These are phyloP conservation scores for Drosophila mauritiana DNA, from an alignment of 1,140 invertebrate species.

Conservation along the genomic window DNA sequence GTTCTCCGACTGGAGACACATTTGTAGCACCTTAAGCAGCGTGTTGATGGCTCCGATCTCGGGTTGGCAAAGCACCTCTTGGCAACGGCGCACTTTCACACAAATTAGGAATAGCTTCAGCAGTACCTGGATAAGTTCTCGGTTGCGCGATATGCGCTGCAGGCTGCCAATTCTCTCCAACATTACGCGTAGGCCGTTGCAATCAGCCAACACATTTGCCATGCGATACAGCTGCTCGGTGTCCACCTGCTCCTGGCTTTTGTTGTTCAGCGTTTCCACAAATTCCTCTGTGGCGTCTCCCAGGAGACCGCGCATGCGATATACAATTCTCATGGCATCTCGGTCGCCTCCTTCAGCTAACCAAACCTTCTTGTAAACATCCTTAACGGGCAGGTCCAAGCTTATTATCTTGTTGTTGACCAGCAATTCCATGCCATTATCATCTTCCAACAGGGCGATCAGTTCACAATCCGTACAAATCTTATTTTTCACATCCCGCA, in stretches of 20 bases:
- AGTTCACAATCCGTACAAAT: slow-evolving; percentile 99
- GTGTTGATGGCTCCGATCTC: slow-evolving; percentile 89
- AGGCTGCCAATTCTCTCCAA: slow-evolving; percentile 88
- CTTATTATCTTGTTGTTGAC: slow-evolving; percentile 99
- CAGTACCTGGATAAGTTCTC: slow-evolving; percentile 92
- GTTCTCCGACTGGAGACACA: slow-evolving; percentile 87
- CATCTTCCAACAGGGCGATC: slow-evolving; percentile 97
- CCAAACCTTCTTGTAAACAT: slow-evolving; percentile 96
- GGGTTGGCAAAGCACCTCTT: slow-evolving; percentile 89
- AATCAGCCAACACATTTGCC: slow-evolving; percentile 90
- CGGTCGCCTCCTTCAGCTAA: slow-evolving; percentile 93
- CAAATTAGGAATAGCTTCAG: slow-evolving; percentile 94
- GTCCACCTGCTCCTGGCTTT: slow-evolving; percentile 95
- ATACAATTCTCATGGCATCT: slow-evolving; percentile 99
- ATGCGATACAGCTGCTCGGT: slow-evolving; percentile 96
- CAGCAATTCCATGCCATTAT: slow-evolving; percentile 99
- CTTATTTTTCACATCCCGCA: slow-evolving; percentile 99
- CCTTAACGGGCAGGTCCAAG: slow-evolving; percentile 97
- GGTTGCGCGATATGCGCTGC: slow-evolving; percentile 89
- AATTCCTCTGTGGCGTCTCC: slow-evolving; percentile 99
- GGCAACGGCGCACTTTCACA: slow-evolving; percentile 91
- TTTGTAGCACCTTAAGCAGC: slow-evolving; percentile 88
- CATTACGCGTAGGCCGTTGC: slow-evolving; percentile 94
- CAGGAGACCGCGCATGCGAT: slow-evolving; percentile 97
- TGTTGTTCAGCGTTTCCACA: slow-evolving; percentile 95